These are phyloP conservation scores for Myanophis thanlyinensis DNA, from an alignment of 2,113 vertebrate species.

Conservation along the genomic window DNA sequence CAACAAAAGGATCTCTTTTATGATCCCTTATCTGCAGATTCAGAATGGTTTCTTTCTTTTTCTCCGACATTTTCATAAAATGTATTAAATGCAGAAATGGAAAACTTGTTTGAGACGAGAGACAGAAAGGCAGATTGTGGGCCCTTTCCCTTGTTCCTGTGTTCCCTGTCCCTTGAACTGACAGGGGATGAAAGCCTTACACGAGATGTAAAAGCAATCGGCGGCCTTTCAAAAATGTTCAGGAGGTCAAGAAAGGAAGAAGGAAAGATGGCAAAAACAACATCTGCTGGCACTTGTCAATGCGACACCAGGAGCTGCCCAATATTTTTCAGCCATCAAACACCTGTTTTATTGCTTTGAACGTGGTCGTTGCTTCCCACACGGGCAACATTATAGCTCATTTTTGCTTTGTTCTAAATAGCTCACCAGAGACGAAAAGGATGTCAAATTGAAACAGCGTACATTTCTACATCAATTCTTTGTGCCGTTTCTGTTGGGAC, in stretches of 20 bases:
- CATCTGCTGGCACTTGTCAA: conserved; percentile 31
- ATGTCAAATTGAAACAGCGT: background rate
- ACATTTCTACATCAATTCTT: background rate
- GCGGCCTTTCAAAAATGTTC: conserved; percentile 40
- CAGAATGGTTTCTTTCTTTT: background rate
- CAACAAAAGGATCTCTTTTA: fast-evolving
- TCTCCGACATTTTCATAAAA: fast-evolving
- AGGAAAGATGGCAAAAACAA: conserved; percentile 20
- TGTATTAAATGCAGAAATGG: background rate
- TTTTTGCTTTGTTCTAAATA: conserved; percentile 52
- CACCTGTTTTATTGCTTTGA: conserved; percentile 54
- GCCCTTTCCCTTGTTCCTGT: fast-evolving
- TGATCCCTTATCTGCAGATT: fast-evolving
- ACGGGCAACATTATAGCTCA: conserved; percentile 56
- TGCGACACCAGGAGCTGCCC: conserved; percentile 45
- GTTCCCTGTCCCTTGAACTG: background rate
- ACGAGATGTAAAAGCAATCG: conserved; percentile 2
- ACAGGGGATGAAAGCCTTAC: conserved; percentile 18
- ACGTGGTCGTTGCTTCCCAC: conserved; percentile 64
- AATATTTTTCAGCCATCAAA: conserved; percentile 59
- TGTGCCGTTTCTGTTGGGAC: background rate
- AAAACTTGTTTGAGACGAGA: conserved; percentile 16
- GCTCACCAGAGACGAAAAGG: background rate
- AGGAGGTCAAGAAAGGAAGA: conserved; percentile 25
- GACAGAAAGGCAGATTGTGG: background rate